Evolutionary conservation across 2,888 invertebrate genomes (phyloP), one percentile per base, ranked within the genome.

Genomic region (Troides helena): DNA sequence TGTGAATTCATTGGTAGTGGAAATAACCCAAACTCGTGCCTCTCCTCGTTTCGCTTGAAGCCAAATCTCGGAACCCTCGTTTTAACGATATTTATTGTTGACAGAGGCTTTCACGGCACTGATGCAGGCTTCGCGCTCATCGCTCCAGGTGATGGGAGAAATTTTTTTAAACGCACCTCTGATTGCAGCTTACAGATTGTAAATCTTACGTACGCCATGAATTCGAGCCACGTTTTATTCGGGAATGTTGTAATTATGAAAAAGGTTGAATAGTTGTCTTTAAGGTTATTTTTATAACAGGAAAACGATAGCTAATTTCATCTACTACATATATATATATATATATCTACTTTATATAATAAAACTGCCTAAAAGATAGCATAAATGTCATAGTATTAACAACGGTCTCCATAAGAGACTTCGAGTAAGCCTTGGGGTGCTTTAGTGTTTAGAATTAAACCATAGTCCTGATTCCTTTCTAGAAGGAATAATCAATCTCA

Each of bases 21-120:
- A 62, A 67, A n/a, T 43, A 25, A n/a, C 57, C 21, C 56, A 25
- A 43, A 36, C 46, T 63, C 56, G 17, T 62, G 59, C 50, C 61
- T 61, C 68, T 17, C 78, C 81, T 78, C 80, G 79, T 78, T 69
- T 74, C 71, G 81, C 85, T 84, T 74, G 71, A 70, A 82, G 83
- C 80, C 71, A 74, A 72, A 78, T 79, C 79, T 77, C 71, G 78
- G 78, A 77, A 78, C 80, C 81, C 80, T 76, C 78, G 67, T 70
- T 71, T 65, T 70, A 65, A 72, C 72, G 76, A 80, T 79, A 85
- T 85, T 83, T 83, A 84, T 82, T 75, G 78, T 77, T 80, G 76
- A 78, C 81, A 77, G 71, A 73, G 76, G 70, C 71, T 75, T 77
- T 73, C 78, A 75, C 77, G 72, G 76, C 72, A 68, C 70, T 76